Conservation (phyloP, 2,888 invertebrate species). For the Mesorhabditis belari region DNA sequence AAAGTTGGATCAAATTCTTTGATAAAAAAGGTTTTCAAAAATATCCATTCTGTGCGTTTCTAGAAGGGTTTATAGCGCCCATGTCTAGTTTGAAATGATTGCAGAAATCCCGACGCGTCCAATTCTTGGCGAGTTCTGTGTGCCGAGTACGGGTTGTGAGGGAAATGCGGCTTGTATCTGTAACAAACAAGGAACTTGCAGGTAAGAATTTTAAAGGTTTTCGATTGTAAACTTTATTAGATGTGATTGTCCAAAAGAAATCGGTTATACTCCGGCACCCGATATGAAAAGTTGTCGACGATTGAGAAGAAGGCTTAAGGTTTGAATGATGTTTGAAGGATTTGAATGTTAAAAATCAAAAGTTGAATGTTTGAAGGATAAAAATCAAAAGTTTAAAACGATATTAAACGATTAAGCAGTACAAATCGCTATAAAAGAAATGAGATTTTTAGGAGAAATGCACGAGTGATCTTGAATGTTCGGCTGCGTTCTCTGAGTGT, state of each 20-base stretch:
- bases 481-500: conserved; percentile 47
- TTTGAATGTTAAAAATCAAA: too few species aligned
- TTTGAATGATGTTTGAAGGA: conserved; percentile 1
- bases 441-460: conserved; percentile 35
- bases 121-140: conserved; percentile 14
- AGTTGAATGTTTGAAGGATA: not conserved
- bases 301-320: conserved; percentile 37
- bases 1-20: too few species aligned
- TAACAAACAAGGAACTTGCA: conserved; percentile 16
- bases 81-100: too few species aligned
- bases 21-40: too few species aligned
- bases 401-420: not conserved
- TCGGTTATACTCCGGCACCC: conserved; percentile 36
- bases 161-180: conserved; percentile 43
- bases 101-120: not conserved
- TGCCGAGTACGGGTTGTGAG: conserved; percentile 21
- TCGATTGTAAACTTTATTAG: not conserved
- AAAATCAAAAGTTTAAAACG: not conserved
- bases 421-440: not conserved
- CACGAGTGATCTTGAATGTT: conserved; percentile 46
- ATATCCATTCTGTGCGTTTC: too few species aligned
- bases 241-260: conserved; percentile 22
- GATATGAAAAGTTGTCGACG: conserved; percentile 40
- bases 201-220: conserved; percentile 6
- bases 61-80: too few species aligned